phyloP scores from a whole-genome alignment of 2,888 invertebrate species.

The Drosophila meridiana region DNA sequence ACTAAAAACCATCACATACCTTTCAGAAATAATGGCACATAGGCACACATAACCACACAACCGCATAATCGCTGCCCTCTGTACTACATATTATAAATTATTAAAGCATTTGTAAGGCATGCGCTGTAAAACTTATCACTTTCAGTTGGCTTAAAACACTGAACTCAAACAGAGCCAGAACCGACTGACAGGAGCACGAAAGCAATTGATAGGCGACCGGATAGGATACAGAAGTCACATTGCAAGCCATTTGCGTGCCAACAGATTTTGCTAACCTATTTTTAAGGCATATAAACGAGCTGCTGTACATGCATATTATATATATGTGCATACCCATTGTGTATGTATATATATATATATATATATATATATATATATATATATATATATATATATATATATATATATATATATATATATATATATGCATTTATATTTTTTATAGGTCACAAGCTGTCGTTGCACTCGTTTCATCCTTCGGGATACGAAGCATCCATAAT shows the following conservation, averaged over 20 bases:
- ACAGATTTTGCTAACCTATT: conserved; percentile 35
- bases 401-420: conserved; percentile 3
- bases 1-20: background rate
- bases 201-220: conserved; percentile 56
- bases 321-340: background rate
- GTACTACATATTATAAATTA: conserved; percentile 46
- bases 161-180: conserved; percentile 3
- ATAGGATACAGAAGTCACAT: conserved; percentile 17
- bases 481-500: conserved; percentile 28
- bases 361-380: conserved; percentile 6
- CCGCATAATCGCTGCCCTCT: conserved; percentile 20
- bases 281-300: background rate
- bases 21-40: conserved; percentile 7
- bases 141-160: conserved; percentile 52
- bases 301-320: conserved; percentile 7
- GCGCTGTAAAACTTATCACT: conserved; percentile 47
- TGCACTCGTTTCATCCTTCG: conserved; percentile 74
- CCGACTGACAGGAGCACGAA: background rate
- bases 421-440: conserved; percentile 23
- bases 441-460: conserved; percentile 69
- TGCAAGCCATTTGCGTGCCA: conserved; percentile 42
- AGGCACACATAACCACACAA: conserved; percentile 26
- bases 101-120: conserved; percentile 15
- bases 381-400: conserved; percentile 18
- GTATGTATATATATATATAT: conserved; percentile 11